Percentiles rank a stretch among this genome's conserved stretches.
Conservation (phyloP, 2,888 invertebrate species). For the Zonitis immaculata region DNA sequence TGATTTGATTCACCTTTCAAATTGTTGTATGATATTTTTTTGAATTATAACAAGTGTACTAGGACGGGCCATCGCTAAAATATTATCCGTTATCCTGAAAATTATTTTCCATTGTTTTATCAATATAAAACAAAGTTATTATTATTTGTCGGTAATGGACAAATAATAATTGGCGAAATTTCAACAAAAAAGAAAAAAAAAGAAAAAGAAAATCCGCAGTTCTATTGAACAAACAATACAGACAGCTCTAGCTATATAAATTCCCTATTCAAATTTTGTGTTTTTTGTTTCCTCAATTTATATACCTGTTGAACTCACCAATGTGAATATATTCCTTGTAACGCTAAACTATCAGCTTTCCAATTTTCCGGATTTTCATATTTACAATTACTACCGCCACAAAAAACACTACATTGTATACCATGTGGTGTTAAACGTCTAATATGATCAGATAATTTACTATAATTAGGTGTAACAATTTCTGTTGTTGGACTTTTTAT, state of each 20-base stretch:
- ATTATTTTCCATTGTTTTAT: no score
- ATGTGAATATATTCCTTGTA: conserved; percentile 77
- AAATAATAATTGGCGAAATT: no score
- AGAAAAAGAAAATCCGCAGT: background rate
- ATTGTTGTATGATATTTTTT: conserved; percentile 73
- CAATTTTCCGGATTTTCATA: conserved; percentile 68
- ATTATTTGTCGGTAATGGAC: no score
- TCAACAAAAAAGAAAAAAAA: no score
- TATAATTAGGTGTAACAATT: conserved; percentile 48
- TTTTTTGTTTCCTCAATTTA: background rate
- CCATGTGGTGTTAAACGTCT: conserved; percentile 63
- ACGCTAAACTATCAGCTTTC: conserved; percentile 59
- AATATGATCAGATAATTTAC: conserved; percentile 54
- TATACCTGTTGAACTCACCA: conserved; percentile 57
- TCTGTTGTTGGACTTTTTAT: conserved; percentile 32
- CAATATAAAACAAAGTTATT: no score
- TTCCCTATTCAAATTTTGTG: no score
- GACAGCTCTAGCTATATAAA: no score
- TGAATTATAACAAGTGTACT: conserved; percentile 69
- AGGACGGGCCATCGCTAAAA: conserved; percentile 85
- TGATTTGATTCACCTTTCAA: conserved; percentile 56
- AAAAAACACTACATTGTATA: conserved; percentile 76
- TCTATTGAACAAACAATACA: background rate
- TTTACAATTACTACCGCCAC: conserved; percentile 76
- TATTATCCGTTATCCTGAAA: conserved; percentile 80